These are phyloP conservation scores for Pammene fasciana DNA, from an alignment of 2,888 invertebrate genomes.

Conservation along the genomic window DNA sequence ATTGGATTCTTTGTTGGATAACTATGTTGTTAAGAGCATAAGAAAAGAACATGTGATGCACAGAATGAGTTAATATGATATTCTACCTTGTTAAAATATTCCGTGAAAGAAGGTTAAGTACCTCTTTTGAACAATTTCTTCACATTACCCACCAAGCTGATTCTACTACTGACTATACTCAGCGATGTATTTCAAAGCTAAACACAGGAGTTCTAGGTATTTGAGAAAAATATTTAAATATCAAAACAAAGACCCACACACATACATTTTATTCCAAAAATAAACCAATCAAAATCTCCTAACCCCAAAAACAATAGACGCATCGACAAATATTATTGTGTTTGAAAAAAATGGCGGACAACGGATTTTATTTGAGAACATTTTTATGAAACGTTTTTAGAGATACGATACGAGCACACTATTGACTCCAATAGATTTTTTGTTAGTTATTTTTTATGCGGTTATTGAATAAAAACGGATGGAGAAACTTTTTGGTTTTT, in stretches of 20 bases:
- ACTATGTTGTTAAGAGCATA: too few relatives aligned
- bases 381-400: background rate
- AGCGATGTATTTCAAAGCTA: too few relatives aligned
- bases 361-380: background rate
- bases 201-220: too few relatives aligned
- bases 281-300: conserved; percentile 10
- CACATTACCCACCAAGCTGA: too few relatives aligned
- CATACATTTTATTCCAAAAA: background rate
- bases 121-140: too few relatives aligned
- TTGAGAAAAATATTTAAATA: background rate
- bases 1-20: too few relatives aligned
- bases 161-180: too few relatives aligned
- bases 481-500: background rate
- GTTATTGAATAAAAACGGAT: background rate
- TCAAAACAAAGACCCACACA: background rate
- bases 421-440: background rate
- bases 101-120: too few relatives aligned
- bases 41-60: too few relatives aligned
- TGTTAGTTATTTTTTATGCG: background rate
- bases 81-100: too few relatives aligned
- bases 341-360: conserved; percentile 6
- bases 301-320: conserved; percentile 13
- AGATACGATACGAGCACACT: background rate
- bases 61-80: too few relatives aligned
- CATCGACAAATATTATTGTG: background rate